phyloP scores from a whole-genome alignment of 2,888 invertebrate genomes.

The Mythimna impura region DNA sequence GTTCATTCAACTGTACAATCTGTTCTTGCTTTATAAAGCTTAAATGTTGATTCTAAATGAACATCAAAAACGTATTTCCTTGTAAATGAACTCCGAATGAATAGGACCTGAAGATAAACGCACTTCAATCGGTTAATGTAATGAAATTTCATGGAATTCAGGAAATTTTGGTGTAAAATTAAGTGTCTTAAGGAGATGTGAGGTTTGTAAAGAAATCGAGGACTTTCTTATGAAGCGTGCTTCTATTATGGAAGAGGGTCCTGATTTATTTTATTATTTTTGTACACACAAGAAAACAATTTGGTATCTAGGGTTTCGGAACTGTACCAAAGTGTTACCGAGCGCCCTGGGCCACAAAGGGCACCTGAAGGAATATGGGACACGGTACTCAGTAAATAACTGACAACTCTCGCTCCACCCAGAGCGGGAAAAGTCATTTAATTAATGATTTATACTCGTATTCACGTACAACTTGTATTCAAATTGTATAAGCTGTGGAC shows the following conservation, averaged over 20 bases:
- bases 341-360: no score
- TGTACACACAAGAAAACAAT: background rate
- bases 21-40: conserved; percentile 11
- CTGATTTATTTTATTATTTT: background rate
- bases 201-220: conserved; percentile 80
- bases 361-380: no score
- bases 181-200: conserved; percentile 79
- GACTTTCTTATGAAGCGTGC: conserved; percentile 40
- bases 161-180: conserved; percentile 81
- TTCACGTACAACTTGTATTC: no score
- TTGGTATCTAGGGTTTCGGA: background rate
- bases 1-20: conserved; percentile 9
- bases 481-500: no score
- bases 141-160: conserved; percentile 85
- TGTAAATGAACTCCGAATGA: conserved; percentile 69
- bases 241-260: conserved; percentile 65
- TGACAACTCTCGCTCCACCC: no score
- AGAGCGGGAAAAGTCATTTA: no score
- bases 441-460: no score
- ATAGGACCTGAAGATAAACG: conserved; percentile 75
- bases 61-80: conserved; percentile 67
- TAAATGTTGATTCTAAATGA: conserved; percentile 64
- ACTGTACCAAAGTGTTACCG: no score
- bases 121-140: conserved; percentile 83
- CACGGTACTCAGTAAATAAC: no score